Conservation (phyloP, 2,888 invertebrate genomes). For the Orgyia antiqua region DNA sequence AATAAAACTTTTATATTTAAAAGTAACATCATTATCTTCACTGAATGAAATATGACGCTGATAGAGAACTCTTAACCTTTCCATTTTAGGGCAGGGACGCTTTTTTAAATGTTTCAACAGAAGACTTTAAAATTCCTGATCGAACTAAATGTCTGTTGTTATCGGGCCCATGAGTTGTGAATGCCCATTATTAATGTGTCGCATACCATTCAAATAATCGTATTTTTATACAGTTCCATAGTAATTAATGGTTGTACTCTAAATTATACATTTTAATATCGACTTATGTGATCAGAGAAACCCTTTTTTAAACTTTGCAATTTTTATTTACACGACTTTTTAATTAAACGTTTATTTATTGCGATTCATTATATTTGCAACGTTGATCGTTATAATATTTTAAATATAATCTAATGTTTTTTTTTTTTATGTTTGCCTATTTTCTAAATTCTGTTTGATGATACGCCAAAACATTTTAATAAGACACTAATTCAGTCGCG, state of each 20-base stretch:
- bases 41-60: slow-evolving; percentile 37
- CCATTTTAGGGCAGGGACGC: slow-evolving; percentile 38
- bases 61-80: slow-evolving; percentile 41
- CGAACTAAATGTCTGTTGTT: slow-evolving; percentile 24
- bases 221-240: slow-evolving; percentile 26
- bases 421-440: slow-evolving; percentile 2
- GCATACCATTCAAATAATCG: slow-evolving; percentile 23
- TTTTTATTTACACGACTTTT: slow-evolving; percentile 23
- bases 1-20: slow-evolving; percentile 28
- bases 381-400: slow-evolving; percentile 8
- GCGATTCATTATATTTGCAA: slow-evolving; percentile 9
- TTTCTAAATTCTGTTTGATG: slow-evolving; percentile 13
- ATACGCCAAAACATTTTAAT: slow-evolving; percentile 16
- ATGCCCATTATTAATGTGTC: slow-evolving; percentile 33
- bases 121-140: slow-evolving; percentile 22
- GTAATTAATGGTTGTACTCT: slow-evolving; percentile 48
- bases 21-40: slow-evolving; percentile 43
- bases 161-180: slow-evolving; percentile 31
- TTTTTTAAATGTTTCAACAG: slow-evolving; percentile 24
- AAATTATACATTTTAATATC: slow-evolving; percentile 47
- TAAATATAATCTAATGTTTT: slow-evolving; percentile 2
- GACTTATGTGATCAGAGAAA: slow-evolving; percentile 51
- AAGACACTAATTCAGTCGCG: slow-evolving; percentile 2
- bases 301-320: slow-evolving; percentile 36
- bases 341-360: slow-evolving; percentile 28